Percentiles rank a stretch among this genome's conserved stretches.
Conservation (phyloP, 2,797 vertebrate species). For the Manis pentadactyla region DNA sequence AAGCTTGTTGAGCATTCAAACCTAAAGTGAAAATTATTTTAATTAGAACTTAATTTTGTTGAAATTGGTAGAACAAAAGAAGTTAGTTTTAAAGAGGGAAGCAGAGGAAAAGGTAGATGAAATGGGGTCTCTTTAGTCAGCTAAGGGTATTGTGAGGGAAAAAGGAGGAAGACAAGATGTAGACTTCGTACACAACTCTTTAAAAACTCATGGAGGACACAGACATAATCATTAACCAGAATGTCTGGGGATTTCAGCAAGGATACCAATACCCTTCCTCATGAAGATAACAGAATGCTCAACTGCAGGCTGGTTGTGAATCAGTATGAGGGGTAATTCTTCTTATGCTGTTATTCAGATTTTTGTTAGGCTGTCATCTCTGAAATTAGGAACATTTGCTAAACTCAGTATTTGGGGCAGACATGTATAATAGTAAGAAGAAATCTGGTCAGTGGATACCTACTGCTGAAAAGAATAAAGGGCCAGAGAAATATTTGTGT, state of each 20-base stretch:
- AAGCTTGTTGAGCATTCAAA: conserved; percentile 49
- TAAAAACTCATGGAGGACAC: background rate
- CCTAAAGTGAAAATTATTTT: conserved; percentile 52
- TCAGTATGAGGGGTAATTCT: background rate
- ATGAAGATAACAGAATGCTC: background rate
- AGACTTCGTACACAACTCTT: background rate
- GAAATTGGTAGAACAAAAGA: conserved; percentile 38
- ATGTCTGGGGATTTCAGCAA: background rate
- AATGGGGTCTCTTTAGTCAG: background rate
- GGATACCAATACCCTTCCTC: background rate
- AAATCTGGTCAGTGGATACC: background rate
- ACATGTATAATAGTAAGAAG: background rate
- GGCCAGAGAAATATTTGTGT: background rate
- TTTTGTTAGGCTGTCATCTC: background rate
- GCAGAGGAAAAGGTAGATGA: background rate
- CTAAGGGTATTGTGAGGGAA: background rate
- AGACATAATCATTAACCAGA: background rate
- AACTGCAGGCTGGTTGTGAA: background rate
- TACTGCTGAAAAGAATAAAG: background rate
- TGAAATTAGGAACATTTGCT: background rate
- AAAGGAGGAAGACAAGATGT: background rate
- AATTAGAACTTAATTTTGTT: conserved; percentile 55
- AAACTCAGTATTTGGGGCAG: background rate
- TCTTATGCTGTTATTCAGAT: background rate
- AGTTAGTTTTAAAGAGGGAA: background rate